Conservation (phyloP, 2,113 vertebrate genomes). For the Balaeniceps rex region DNA sequence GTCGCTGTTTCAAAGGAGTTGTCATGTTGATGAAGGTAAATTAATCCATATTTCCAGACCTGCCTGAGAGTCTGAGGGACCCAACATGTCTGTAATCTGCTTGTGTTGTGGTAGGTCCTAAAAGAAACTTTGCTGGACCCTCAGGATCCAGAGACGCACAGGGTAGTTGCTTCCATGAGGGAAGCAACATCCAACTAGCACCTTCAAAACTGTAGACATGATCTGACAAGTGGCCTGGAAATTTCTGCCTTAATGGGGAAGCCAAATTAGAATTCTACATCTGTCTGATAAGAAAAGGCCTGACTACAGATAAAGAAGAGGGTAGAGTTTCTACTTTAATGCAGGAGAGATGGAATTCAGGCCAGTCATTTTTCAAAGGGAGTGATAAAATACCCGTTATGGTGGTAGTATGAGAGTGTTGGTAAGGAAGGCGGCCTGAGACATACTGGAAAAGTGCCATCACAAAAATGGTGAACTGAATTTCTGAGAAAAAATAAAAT, state of each 20-base stretch:
- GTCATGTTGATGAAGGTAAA: conserved; percentile 17
- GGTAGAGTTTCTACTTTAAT: background rate
- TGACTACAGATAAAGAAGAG: background rate
- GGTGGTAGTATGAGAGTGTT: background rate
- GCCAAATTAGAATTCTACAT: background rate
- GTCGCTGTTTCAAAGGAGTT: background rate
- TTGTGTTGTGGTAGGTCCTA: background rate
- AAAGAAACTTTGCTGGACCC: background rate
- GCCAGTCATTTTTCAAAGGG: background rate
- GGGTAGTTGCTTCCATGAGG: background rate
- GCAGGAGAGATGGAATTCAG: background rate
- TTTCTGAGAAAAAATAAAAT: background rate
- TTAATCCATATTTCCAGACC: background rate
- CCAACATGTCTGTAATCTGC: background rate
- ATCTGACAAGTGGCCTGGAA: conserved; percentile 20
- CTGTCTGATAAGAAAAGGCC: conserved; percentile 1
- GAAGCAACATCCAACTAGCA: background rate
- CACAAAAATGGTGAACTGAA: background rate
- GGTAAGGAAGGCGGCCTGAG: background rate
- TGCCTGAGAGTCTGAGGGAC: background rate
- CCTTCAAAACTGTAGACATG: background rate
- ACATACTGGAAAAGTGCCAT: background rate
- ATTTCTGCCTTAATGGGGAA: conserved; percentile 12
- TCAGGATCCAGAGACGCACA: background rate
- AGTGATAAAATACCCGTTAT: background rate